phyloP scores from a whole-genome alignment of 2,888 invertebrate species.

The Cheilosia impressa region DNA sequence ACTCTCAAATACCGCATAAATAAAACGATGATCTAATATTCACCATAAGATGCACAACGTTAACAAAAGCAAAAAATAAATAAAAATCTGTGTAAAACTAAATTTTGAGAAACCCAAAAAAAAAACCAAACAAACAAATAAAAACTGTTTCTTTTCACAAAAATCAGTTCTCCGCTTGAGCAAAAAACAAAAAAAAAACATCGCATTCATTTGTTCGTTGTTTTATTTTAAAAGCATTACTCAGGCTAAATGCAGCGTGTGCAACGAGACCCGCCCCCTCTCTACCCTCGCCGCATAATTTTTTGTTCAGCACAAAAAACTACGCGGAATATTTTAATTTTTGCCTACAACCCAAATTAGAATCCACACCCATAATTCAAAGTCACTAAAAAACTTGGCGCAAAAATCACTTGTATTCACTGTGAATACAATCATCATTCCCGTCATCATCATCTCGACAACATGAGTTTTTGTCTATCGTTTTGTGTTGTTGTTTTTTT shows the following conservation, averaged over 20 bases:
- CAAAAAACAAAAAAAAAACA: slow-evolving; percentile 43
- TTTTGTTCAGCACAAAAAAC: slow-evolving; percentile 51
- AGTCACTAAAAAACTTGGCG: slow-evolving; percentile 74
- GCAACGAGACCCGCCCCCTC: slow-evolving; percentile 13
- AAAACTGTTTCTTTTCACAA: slow-evolving; percentile 35
- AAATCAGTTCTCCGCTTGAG: slow-evolving; percentile 49
- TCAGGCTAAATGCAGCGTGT: slow-evolving; percentile 52
- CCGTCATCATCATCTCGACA: slow-evolving; percentile 57
- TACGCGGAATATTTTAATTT: slow-evolving; percentile 36
- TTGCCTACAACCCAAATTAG: slow-evolving; percentile 56
- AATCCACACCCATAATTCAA: slow-evolving; percentile 64
- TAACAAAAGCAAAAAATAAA: slow-evolving; percentile 6
- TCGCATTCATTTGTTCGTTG: slow-evolving; percentile 29
- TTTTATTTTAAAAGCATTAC: slow-evolving; percentile 70
- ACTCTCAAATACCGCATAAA: slow-evolving; percentile 35
- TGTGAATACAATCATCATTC: slow-evolving; percentile 57
- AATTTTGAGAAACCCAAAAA: slow-evolving; percentile 45
- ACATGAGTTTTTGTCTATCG: slow-evolving; percentile 22
- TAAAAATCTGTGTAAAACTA: slow-evolving; percentile 18
- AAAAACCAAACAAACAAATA: slow-evolving; percentile 49
- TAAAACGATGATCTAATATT: slow-evolving; percentile 69
- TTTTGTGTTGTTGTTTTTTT: slow-evolving; percentile 1
- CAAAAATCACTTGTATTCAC: slow-evolving; percentile 50
- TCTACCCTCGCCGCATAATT: not conserved
- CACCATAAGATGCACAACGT: slow-evolving; percentile 20